Conservation (phyloP, 2,113 vertebrate species). For the Excalfactoria chinensis region DNA sequence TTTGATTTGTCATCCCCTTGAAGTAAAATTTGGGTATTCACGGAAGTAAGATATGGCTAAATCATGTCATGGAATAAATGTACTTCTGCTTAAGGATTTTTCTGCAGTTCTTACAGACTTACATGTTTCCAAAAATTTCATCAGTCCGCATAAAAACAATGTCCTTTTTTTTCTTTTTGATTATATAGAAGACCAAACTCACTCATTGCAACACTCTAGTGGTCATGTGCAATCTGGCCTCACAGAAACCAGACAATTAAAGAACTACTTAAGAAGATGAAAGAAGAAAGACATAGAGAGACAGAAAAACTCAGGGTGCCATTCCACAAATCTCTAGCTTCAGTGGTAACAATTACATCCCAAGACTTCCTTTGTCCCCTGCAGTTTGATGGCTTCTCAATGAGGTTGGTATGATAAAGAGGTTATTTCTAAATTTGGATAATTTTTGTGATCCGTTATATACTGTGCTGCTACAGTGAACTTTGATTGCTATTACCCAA, state of each 20-base stretch:
- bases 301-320: neutral
- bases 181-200: neutral
- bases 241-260: neutral
- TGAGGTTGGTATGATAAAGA: neutral
- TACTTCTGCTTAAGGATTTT: neutral
- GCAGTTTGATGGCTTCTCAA: neutral
- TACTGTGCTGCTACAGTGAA: neutral
- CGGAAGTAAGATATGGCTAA: neutral
- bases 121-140: neutral
- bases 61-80: neutral
- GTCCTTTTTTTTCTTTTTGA: neutral
- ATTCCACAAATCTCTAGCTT: neutral
- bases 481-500: neutral
- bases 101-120: neutral
- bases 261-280: neutral
- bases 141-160: neutral
- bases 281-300: neutral
- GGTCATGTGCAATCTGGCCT: neutral
- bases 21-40: neutral
- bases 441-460: neutral
- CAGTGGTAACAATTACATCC: neutral
- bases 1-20: neutral
- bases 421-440: neutral
- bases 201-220: neutral
- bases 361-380: neutral